Base-by-base conservation (phyloP, 2,797 vertebrate genomes). In the Perodicticus potto region DNA sequence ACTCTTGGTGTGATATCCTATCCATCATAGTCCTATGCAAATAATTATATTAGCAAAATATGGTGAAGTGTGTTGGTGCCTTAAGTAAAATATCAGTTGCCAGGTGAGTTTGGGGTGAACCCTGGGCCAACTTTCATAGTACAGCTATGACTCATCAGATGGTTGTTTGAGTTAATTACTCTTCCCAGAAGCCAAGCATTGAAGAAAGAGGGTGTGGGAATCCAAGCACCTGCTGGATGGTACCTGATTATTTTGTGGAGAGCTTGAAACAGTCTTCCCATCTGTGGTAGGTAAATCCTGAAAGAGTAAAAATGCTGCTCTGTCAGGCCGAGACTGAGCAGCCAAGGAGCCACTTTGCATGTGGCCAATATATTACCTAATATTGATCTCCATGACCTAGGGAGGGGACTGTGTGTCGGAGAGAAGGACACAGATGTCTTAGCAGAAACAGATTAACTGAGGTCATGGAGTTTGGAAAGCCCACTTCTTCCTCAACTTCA, bases 1-100 rank as follows among this genome's bases (percentile, higher is more conserved):
- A 86, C 96, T 96, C 92, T 65, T 91, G 69, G 93, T 93, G 4
- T 65, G 89, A 84, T 84, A 43, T 45, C 91, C 94, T 95, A 94
- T 95, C 93, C 91, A 94, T 95, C 96, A 86, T 69, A 77, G 93
- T 72, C 63, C 96, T 83, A 14, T 67, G 94, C 87, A 92, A 94
- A 92, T 96, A 77, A 94, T 95, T 91, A 74, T 69, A 23, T 80
- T 34, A 91, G 91, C 84, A 16, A 83, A 90, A 94, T 59, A 55
- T 90, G 63, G 74, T 61, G 59, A 69, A 83, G 65, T 73, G 55
- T 92, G 94, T 69, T 74, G 94, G 94, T 12, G 6, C 93, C 80
- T 55, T 49, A 78, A 94, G 80, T 92, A 76, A 91, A 85, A 84
- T 86, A 80, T 70, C 90, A 94, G 25, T 94, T 88, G 89, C 89